Evolutionary conservation across 2,113 vertebrate species (phyloP), one percentile per base, ranked within the genome.

Genomic region (Coptodon rendalli): DNA sequence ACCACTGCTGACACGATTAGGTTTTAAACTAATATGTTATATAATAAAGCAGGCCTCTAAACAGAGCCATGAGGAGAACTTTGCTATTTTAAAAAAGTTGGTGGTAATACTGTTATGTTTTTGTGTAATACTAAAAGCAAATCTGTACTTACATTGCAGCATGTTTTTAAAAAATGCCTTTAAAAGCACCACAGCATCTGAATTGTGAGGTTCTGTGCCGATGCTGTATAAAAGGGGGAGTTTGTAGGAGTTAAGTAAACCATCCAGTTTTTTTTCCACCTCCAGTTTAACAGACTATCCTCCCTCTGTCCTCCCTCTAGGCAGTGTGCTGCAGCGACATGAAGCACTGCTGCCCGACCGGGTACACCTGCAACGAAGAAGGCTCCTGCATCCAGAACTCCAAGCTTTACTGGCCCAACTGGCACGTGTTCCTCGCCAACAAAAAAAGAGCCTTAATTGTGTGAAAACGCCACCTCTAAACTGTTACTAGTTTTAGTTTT

Each of bases 271-370:
- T 73, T 48, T 78, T 50, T 34, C 34, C 34, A 34, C 34, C 34
- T 34, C 34, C 34, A 34, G 34, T 34, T 34, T 34, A 34, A 31
- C 71, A 6, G 43, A 22, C 56, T 73, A 3, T 78, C 14, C 45
- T 57, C 5, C 17, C 36, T 89, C 6, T 87, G 12, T 81, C n/a
- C 63, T 86, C 52, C 73, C 43, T 53, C 5, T 90, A 97, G 96
- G 96, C 94, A 8, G 94, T 95, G 85, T 97, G 96, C 87, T 97
- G 96, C 87, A 83, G 43, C 8, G 92, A 96, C 84, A 95, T 93
- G 93, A 2, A n/a, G 43, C 94, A 95, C 92, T 97, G 96, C 92
- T 97, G 96, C 48, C 93, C 91, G 1, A 0, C 4, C 0, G 94
- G 93, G 66, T 91, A 73, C 87, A 90, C 68, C 31, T 97, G 96